Base-by-base conservation (phyloP, 1,140 invertebrate genomes). In the Apis florea region DNA sequence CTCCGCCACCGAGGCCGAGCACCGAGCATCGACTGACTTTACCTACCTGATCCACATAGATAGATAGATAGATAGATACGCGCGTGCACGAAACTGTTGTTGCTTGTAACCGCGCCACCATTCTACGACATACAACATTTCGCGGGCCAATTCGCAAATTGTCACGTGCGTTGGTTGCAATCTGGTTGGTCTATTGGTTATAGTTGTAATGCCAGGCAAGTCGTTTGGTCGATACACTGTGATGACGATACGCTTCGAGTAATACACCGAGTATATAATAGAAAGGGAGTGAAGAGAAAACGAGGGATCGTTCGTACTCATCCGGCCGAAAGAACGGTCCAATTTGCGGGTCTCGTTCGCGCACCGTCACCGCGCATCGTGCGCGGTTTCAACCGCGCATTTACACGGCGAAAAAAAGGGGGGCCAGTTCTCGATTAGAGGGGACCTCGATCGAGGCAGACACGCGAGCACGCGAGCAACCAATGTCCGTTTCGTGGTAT, bases 21-120 rank as follows among this genome's bases (percentile, higher is more conserved):
- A 75, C n/a, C n/a, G n/a, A n/a, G n/a, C n/a, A 74, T 82, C 83
- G 78, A 79, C 85, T 82, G 86, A 85, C 88, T 5, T 86, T 86
- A 85, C 88, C 86, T 88, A 89, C 90, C 88, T 91, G 89, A 82
- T 89, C 86, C 80, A 89, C 82, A 85, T 89, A 89, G 85, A 91
- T 87, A 86, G n/a, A n/a, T n/a, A n/a, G n/a, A n/a, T n/a, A n/a
- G n/a, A n/a, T n/a, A n/a, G n/a, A n/a, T n/a, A n/a, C n/a, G n/a
- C n/a, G n/a, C n/a, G n/a, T n/a, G n/a, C 69, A 70, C 63, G 67
- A 69, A 79, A 85, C 70, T 82, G 72, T 74, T 73, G 68, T 79
- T 83, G n/a, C n/a, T n/a, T n/a, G n/a, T 69, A 76, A 79, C 83
- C 75, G 82, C 80, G 59, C 31, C 54, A 58, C 53, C 75, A 61